These are phyloP conservation scores for Typhlomys cinereus DNA, from an alignment of 2,113 vertebrate genomes.

Conservation along the genomic window DNA sequence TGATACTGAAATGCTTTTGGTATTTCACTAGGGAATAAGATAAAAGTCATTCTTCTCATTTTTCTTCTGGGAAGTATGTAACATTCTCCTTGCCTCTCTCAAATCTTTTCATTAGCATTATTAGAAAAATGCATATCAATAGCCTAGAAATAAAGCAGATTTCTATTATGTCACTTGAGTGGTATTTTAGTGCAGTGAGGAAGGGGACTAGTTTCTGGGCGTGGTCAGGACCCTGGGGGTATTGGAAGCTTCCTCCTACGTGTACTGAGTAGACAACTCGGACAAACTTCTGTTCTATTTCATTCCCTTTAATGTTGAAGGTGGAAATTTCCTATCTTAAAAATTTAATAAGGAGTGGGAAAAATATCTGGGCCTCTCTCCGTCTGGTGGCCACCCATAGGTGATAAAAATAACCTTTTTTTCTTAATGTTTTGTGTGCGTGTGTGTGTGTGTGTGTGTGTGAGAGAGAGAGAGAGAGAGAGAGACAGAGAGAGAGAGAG, in stretches of 20 bases:
- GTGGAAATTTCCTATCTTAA: neutral
- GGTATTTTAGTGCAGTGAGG: neutral
- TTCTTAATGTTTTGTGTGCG: too few relatives aligned
- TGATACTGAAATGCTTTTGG: neutral
- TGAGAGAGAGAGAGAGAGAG: too few relatives aligned
- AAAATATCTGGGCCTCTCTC: neutral
- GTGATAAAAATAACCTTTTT: too few relatives aligned
- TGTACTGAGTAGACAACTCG: neutral
- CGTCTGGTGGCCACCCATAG: neutral
- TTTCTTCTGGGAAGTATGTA: neutral
- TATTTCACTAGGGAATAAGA: neutral
- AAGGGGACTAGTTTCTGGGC: neutral
- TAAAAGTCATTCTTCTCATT: neutral
- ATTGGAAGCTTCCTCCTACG: too few relatives aligned
- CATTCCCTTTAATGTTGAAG: neutral
- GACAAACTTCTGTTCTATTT: neutral
- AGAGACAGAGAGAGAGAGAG: too few relatives aligned
- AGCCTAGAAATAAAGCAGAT: neutral
- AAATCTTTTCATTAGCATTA: conserved; percentile 21
- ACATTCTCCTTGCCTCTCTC: neutral
- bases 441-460: too few relatives aligned
- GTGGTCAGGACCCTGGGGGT: too few relatives aligned
- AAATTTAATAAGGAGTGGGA: neutral
- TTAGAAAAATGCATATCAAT: neutral
- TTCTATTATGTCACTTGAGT: neutral